These are phyloP conservation scores for Acanthurus leucopareius DNA, from an alignment of 2,797 vertebrate species.

Conservation along the genomic window DNA sequence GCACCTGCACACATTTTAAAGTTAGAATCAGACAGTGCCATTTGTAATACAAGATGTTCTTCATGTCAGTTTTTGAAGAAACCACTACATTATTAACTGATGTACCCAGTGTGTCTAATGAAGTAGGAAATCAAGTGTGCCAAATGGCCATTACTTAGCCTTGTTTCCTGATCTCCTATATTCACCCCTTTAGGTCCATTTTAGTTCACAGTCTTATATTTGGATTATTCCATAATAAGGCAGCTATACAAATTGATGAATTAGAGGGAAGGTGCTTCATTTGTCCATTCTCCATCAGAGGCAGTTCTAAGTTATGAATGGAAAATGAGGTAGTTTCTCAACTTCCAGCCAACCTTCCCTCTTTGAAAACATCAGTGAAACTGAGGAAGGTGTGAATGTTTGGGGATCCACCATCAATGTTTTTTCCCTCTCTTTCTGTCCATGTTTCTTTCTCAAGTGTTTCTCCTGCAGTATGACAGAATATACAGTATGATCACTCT, in stretches of 20 bases:
- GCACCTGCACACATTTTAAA: not conserved
- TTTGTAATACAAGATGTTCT: not conserved
- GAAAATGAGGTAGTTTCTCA: not conserved
- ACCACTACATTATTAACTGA: not conserved
- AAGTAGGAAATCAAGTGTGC: not conserved
- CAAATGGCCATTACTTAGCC: not conserved
- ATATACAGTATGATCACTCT: slow-evolving; percentile 2
- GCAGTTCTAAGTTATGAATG: not conserved
- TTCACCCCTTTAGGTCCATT: not conserved
- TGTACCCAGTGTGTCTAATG: not conserved
- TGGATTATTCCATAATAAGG: not conserved
- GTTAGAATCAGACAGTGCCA: slow-evolving; percentile 3
- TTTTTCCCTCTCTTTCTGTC: not conserved
- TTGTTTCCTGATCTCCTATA: not conserved
- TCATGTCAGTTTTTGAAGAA: slow-evolving; percentile 3
- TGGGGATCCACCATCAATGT: not conserved
- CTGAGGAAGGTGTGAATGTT: not conserved
- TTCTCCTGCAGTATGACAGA: slow-evolving; percentile 16
- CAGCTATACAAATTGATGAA: slow-evolving; percentile 14
- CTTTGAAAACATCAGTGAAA: not conserved
- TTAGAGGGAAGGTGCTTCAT: not conserved
- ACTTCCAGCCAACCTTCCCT: not conserved
- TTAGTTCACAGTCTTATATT: not conserved
- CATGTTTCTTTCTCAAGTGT: not conserved
- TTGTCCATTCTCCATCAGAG: not conserved